Percentiles rank a stretch among this genome's conserved stretches.
Conservation (phyloP, 2,113 vertebrate genomes). For the Rutilus rutilus region DNA sequence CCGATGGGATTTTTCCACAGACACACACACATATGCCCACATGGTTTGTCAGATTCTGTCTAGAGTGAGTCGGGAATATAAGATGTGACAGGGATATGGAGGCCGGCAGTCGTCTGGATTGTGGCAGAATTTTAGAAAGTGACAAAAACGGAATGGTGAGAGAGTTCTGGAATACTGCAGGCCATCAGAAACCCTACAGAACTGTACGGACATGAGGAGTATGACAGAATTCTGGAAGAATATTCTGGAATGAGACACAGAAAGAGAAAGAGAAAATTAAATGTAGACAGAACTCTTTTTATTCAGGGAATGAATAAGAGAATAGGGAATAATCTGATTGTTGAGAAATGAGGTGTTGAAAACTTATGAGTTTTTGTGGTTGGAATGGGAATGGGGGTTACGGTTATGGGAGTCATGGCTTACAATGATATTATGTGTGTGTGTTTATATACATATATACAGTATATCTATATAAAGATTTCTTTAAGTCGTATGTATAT, state of each 20-base stretch:
- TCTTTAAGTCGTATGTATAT: not conserved
- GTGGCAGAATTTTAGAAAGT: constrained; percentile 62
- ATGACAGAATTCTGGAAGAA: constrained; percentile 59
- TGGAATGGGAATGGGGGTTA: constrained; percentile 12
- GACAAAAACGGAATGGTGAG: constrained; percentile 66
- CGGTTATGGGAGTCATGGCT: not conserved
- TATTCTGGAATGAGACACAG: constrained; percentile 39
- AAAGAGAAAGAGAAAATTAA: constrained; percentile 45
- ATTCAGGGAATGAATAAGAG: constrained; percentile 6
- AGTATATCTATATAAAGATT: not conserved
- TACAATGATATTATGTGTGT: too few species aligned
- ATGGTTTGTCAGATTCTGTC: constrained; percentile 19
- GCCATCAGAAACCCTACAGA: constrained; percentile 62
- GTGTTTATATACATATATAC: not conserved
- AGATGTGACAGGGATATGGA: constrained; percentile 67
- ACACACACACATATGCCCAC: not conserved
- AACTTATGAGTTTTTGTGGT: constrained; percentile 51
- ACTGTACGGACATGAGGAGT: constrained; percentile 64
- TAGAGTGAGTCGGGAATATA: constrained; percentile 55
- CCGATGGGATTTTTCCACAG: constrained; percentile 53
- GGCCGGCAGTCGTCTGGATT: constrained; percentile 66
- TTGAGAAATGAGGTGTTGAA: constrained; percentile 58
- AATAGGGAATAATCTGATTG: constrained; percentile 40
- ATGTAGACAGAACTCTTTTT: constrained; percentile 41
- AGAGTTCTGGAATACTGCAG: constrained; percentile 64